These are phyloP conservation scores for Paradoxurus hermaphroditus DNA, from an alignment of 2,113 vertebrate species.

Conservation along the genomic window DNA sequence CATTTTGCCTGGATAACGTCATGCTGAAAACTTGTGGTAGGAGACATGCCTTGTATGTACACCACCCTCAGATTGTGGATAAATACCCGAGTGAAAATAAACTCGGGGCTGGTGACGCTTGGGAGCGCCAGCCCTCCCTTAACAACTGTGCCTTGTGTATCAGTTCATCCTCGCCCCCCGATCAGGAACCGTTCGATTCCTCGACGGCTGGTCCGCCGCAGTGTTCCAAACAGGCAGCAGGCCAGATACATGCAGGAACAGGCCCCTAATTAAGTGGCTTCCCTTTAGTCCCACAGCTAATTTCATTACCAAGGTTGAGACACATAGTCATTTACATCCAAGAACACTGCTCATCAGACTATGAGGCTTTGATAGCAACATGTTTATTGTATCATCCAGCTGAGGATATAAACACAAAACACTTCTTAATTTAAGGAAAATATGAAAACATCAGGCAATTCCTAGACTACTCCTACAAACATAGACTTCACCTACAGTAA, in stretches of 20 bases:
- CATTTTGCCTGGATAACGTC: too few relatives aligned
- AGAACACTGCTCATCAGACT: neutral
- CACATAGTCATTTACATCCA: neutral
- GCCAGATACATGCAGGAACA: neutral
- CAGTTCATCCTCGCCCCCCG: too few relatives aligned
- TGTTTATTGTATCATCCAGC: slow-evolving; percentile 53
- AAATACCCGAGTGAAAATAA: too few relatives aligned
- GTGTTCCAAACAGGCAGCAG: neutral
- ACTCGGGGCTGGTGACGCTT: too few relatives aligned
- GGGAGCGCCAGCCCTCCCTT: too few relatives aligned
- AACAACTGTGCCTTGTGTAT: too few relatives aligned
- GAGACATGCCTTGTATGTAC: too few relatives aligned
- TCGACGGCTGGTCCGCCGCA: too few relatives aligned
- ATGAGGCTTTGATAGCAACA: neutral
- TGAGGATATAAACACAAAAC: slow-evolving; percentile 38
- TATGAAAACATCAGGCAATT: slow-evolving; percentile 50
- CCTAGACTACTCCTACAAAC: slow-evolving; percentile 7
- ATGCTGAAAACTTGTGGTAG: too few relatives aligned
- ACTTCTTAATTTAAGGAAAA: slow-evolving; percentile 83
- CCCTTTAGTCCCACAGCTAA: neutral
- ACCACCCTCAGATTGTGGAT: too few relatives aligned
- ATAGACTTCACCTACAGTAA: neutral
- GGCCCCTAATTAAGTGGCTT: neutral
- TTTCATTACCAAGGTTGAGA: neutral
- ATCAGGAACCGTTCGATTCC: too few relatives aligned